These are phyloP conservation scores for Danio kyathit DNA, from an alignment of 2,797 vertebrate genomes.

Conservation along the genomic window DNA sequence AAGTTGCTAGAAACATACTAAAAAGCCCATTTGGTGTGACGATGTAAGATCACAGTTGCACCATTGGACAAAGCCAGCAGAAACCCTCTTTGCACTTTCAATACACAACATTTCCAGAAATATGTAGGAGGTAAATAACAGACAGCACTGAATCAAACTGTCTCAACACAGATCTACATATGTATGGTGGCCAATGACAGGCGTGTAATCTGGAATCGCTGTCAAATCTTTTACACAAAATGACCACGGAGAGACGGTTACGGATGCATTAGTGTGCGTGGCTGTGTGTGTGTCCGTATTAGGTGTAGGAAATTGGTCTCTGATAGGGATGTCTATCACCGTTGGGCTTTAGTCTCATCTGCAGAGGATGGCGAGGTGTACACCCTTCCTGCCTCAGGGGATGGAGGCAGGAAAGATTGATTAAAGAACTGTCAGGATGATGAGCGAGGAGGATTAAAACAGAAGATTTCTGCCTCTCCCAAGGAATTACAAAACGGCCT, in stretches of 20 bases:
- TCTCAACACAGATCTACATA: slow-evolving; percentile 42
- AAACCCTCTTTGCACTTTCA: neutral
- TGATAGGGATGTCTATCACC: slow-evolving; percentile 52
- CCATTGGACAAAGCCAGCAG: neutral
- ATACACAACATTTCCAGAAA: neutral
- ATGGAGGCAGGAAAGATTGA: slow-evolving; percentile 49
- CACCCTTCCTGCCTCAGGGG: slow-evolving; percentile 26
- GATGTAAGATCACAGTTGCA: neutral
- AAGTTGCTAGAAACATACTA: neutral
- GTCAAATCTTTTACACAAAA: slow-evolving; percentile 37
- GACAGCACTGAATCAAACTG: slow-evolving; percentile 13
- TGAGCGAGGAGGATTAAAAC: slow-evolving; percentile 52
- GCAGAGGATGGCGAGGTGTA: slow-evolving; percentile 33
- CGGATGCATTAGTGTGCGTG: slow-evolving; percentile 32
- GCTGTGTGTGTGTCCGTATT: slow-evolving; percentile 23
- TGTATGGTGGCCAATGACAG: slow-evolving; percentile 32
- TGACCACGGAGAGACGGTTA: slow-evolving; percentile 14
- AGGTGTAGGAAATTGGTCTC: slow-evolving; percentile 39
- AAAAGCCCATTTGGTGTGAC: neutral
- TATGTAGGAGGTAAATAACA: slow-evolving; percentile 7
- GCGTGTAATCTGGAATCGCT: slow-evolving; percentile 45
- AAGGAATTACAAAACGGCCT: slow-evolving; percentile 51
- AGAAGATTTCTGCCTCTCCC: slow-evolving; percentile 50
- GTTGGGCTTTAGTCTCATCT: slow-evolving; percentile 37
- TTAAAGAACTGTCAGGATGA: slow-evolving; percentile 52